Conservation (phyloP, 2,888 invertebrate genomes). For the Romanomermis culicivorax region DNA sequence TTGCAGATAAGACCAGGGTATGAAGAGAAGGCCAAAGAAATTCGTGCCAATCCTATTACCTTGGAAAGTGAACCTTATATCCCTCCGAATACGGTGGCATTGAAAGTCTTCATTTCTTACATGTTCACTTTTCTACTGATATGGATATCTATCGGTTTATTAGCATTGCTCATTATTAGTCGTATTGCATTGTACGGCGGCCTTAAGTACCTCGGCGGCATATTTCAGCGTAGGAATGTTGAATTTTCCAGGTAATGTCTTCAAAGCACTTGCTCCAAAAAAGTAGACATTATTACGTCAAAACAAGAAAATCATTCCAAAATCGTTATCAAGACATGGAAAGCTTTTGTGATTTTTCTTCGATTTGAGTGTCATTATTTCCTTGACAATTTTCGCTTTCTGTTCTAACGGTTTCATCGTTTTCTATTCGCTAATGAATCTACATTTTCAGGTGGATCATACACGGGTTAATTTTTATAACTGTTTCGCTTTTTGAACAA, state of each 20-base stretch:
- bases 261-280: no score
- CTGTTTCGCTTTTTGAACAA: neutral
- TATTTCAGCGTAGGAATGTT: neutral
- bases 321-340: no score
- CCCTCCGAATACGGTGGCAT: neutral
- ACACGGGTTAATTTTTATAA: neutral
- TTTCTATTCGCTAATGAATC: no score
- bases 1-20: neutral
- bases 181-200: neutral
- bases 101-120: neutral
- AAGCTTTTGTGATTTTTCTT: no score
- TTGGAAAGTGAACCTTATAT: neutral
- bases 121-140: neutral
- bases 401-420: no score
- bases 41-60: neutral
- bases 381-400: no score
- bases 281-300: no score
- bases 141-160: neutral
- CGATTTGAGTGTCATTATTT: no score
- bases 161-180: neutral
- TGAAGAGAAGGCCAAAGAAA: neutral
- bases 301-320: no score
- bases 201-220: neutral
- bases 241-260: neutral
- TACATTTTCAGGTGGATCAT: constrained; percentile 1